phyloP scores from a whole-genome alignment of 2,113 vertebrate genomes.

The Gymnogyps californianus region DNA sequence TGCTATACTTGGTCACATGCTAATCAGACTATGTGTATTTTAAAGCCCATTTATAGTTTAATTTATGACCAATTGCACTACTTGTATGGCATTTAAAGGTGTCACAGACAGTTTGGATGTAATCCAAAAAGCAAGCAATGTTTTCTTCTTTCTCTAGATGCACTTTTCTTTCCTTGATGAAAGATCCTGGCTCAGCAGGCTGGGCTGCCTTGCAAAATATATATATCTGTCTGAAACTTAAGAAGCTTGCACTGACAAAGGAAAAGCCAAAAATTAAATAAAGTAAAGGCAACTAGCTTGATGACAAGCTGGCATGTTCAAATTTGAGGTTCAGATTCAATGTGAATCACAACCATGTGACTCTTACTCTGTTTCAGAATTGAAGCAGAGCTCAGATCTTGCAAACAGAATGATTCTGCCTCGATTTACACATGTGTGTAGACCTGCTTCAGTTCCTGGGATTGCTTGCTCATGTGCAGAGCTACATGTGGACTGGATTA shows the following conservation, averaged over 20 bases:
- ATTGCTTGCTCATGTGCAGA: not conserved
- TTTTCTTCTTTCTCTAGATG: constrained; percentile 48
- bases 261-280: constrained; percentile 36
- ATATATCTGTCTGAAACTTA: constrained; percentile 34
- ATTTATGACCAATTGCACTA: constrained; percentile 35
- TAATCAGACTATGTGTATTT: constrained; percentile 39
- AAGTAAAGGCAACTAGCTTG: constrained; percentile 24
- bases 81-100: constrained; percentile 44
- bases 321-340: constrained; percentile 39
- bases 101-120: constrained; percentile 45
- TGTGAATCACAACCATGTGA: constrained; percentile 43
- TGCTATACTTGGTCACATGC: not conserved
- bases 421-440: not conserved
- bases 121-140: constrained; percentile 36
- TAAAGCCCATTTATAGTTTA: constrained; percentile 36
- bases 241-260: constrained; percentile 40
- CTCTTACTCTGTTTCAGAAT: not conserved
- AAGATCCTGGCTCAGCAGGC: constrained; percentile 47
- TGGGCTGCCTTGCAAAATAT: not conserved
- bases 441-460: not conserved
- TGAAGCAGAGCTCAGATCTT: not conserved
- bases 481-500: not conserved
- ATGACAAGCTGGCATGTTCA: constrained; percentile 47
- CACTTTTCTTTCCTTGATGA: constrained; percentile 47
- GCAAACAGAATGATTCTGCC: not conserved